Evolutionary conservation across 2,113 vertebrate genomes (phyloP).

Genomic region (Pygoscelis antarcticus): DNA sequence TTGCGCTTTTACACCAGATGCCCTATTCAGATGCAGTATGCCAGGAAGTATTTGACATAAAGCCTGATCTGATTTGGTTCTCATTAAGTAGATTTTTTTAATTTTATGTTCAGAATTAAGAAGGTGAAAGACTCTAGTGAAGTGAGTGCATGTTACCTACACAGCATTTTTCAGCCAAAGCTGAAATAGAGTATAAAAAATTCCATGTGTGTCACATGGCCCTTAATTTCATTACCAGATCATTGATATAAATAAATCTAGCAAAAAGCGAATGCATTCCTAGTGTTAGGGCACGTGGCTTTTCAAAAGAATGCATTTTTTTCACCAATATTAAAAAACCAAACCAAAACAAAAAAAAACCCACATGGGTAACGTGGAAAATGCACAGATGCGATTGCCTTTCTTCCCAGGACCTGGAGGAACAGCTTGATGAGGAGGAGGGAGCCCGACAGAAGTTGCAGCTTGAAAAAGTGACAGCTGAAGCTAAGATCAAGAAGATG

Average conservation of each 20-base stretch:
- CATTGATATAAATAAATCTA: background rate
- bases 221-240: background rate
- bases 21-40: background rate
- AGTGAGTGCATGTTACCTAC: background rate
- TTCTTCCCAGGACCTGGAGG: slow-evolving; percentile 87
- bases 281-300: background rate
- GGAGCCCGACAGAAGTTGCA: slow-evolving; percentile 96
- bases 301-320: background rate
- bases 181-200: background rate
- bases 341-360: background rate
- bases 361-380: background rate
- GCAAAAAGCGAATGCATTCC: background rate
- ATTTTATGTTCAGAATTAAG: background rate
- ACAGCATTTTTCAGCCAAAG: background rate
- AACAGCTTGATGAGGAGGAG: slow-evolving; percentile 96
- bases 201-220: background rate
- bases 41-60: background rate
- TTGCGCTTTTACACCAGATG: background rate
- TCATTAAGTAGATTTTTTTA: background rate
- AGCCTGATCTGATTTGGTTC: background rate
- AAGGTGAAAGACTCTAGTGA: background rate
- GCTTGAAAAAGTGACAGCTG: slow-evolving; percentile 95
- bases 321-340: background rate
- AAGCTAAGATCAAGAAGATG: slow-evolving; percentile 98
- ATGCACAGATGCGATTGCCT: background rate